Evolutionary conservation across 2,797 vertebrate species (phyloP).

Genomic region (Anabas testudineus): DNA sequence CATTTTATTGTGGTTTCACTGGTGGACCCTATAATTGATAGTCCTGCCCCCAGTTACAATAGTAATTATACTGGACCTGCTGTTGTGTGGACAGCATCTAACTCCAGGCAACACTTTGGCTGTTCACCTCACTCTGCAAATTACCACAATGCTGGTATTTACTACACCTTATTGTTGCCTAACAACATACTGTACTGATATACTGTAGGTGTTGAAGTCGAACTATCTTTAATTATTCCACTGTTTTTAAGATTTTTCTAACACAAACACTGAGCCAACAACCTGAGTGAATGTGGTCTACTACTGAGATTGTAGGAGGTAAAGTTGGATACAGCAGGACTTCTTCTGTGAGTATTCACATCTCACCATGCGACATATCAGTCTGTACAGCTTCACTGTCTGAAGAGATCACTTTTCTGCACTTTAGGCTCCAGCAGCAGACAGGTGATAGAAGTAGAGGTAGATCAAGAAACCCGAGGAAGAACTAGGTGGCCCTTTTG

Average conservation of each 20-base stretch:
- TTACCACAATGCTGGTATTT: slow-evolving; percentile 40
- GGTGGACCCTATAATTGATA: slow-evolving; percentile 46
- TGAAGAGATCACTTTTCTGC: slow-evolving; percentile 50
- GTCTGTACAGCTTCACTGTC: slow-evolving; percentile 41
- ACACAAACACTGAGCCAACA: slow-evolving; percentile 8
- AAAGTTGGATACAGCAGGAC: slow-evolving; percentile 42
- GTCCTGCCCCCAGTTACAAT: slow-evolving; percentile 50
- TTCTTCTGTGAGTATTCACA: slow-evolving; percentile 58
- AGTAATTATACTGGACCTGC: slow-evolving; percentile 56
- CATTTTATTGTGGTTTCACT: slow-evolving; percentile 37
- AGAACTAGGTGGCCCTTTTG: slow-evolving; percentile 14
- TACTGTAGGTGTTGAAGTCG: background rate
- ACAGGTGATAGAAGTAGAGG: slow-evolving; percentile 35
- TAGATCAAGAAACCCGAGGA: slow-evolving; percentile 34
- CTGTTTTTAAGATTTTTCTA: background rate
- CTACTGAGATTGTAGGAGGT: slow-evolving; percentile 14
- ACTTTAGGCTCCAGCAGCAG: slow-evolving; percentile 38
- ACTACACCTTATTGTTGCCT: slow-evolving; percentile 7
- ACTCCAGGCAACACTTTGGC: slow-evolving; percentile 31
- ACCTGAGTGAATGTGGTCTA: slow-evolving; percentile 6
- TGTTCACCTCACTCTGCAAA: slow-evolving; percentile 27
- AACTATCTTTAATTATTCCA: background rate
- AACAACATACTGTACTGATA: slow-evolving; percentile 5
- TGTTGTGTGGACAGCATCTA: slow-evolving; percentile 37
- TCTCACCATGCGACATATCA: slow-evolving; percentile 55